Percentiles rank a stretch among this genome's conserved stretches.
Evolutionary conservation across 2,113 vertebrate genomes (phyloP).

Genomic region (Leucopternis melanops): DNA sequence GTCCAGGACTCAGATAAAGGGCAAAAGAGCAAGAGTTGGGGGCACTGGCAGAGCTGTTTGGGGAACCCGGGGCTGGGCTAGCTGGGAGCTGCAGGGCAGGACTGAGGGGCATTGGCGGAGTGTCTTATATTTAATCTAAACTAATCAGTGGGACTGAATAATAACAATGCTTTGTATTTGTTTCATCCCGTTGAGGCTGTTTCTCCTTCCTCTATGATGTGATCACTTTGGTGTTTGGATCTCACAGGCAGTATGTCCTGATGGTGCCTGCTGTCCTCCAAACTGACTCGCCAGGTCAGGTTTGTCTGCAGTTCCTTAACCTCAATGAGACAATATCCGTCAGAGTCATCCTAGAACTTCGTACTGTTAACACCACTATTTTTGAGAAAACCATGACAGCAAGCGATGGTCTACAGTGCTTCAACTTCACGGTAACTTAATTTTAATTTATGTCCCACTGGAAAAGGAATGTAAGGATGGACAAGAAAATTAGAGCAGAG

Average conservation of each 20-base stretch:
- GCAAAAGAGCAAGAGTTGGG: background rate
- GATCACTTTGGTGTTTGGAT: background rate
- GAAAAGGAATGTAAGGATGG: background rate
- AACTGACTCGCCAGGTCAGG: slow-evolving; percentile 5
- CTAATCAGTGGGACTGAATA: background rate
- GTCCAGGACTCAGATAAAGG: background rate
- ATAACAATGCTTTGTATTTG: background rate
- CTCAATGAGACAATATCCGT: background rate
- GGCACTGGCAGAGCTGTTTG: background rate
- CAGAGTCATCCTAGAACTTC: slow-evolving; percentile 34
- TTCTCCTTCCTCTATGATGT: background rate
- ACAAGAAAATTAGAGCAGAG: background rate
- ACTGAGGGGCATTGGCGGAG: background rate
- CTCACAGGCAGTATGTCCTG: slow-evolving; percentile 60
- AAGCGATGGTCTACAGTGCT: slow-evolving; percentile 40
- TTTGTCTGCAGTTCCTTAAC: slow-evolving; percentile 55
- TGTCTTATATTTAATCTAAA: background rate
- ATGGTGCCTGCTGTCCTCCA: slow-evolving; percentile 60
- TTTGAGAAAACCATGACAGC: background rate
- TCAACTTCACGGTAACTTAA: slow-evolving; percentile 42
- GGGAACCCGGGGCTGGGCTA: background rate
- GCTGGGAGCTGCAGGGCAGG: background rate
- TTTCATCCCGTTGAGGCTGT: background rate
- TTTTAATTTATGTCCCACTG: background rate
- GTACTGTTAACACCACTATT: slow-evolving; percentile 24